phyloP scores from a whole-genome alignment of 1,140 invertebrate species.

The Thalassaphorura encarpata region DNA sequence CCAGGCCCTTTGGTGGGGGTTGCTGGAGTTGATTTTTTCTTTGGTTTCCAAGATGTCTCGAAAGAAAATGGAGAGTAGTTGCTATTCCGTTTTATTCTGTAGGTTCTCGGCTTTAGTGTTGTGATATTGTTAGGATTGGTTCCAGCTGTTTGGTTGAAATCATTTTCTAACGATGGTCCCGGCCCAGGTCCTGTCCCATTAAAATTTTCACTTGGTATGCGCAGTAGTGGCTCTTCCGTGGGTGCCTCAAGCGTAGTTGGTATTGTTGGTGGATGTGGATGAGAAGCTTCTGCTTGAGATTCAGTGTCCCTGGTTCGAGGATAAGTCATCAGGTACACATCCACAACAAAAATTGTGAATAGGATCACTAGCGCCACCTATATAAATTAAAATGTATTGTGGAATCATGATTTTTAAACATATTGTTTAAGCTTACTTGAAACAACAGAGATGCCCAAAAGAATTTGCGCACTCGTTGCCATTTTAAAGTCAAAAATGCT shows the following conservation, averaged over 20 bases:
- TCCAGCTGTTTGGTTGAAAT: too few species aligned
- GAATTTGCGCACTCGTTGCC: constrained; percentile 69
- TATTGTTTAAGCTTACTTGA: constrained; percentile 51
- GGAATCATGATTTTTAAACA: background rate
- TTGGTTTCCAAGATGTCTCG: too few species aligned
- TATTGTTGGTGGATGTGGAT: background rate
- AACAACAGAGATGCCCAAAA: constrained; percentile 68
- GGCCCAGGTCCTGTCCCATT: too few species aligned
- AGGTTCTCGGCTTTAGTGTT: too few species aligned
- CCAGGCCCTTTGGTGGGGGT: too few species aligned
- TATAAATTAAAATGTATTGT: background rate
- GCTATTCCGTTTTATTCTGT: too few species aligned
- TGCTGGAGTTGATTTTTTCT: too few species aligned
- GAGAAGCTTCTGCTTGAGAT: background rate
- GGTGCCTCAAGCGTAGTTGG: background rate
- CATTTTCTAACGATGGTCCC: too few species aligned
- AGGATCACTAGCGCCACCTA: constrained; percentile 44
- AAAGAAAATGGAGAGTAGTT: too few species aligned
- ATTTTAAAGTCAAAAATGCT: constrained; percentile 69
- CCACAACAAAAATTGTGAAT: constrained; percentile 57
- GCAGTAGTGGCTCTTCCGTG: too few species aligned
- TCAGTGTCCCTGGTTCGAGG: background rate
- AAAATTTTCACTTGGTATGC: too few species aligned
- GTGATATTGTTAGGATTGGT: too few species aligned
- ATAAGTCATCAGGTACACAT: constrained; percentile 38